Evolutionary conservation across 2,797 vertebrate genomes (phyloP).

Genomic region (Typhlichthys subterraneus): DNA sequence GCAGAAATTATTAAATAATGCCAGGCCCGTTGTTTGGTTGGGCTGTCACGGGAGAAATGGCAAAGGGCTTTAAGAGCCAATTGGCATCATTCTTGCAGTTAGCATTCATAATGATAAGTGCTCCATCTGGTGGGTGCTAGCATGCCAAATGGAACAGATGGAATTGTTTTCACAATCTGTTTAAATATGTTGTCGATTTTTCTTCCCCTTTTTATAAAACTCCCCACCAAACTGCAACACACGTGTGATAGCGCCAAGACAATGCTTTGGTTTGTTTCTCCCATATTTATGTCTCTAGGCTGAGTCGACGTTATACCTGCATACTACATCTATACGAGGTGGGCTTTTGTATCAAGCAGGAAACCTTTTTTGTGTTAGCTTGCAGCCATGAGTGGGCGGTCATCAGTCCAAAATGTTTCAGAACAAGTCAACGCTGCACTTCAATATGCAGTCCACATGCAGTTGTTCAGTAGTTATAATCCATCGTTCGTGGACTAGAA

Average conservation of each 20-base stretch:
- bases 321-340: slow-evolving; percentile 2
- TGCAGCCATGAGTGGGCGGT: no score
- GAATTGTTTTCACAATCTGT: slow-evolving; percentile 82
- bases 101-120: slow-evolving; percentile 77
- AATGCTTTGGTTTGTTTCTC: slow-evolving; percentile 56
- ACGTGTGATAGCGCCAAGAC: slow-evolving; percentile 36
- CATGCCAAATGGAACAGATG: slow-evolving; percentile 81
- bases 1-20: slow-evolving; percentile 60
- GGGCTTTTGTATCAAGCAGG: no score
- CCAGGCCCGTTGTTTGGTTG: slow-evolving; percentile 57
- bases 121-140: slow-evolving; percentile 71
- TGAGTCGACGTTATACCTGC: background rate
- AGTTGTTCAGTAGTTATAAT: no score
- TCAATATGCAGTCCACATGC: no score
- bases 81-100: slow-evolving; percentile 72
- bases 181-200: slow-evolving; percentile 82
- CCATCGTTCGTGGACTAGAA: no score
- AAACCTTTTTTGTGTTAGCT: no score
- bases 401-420: no score
- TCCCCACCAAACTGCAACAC: slow-evolving; percentile 40
- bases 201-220: slow-evolving; percentile 69
- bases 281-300: slow-evolving; percentile 7
- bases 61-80: slow-evolving; percentile 57
- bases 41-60: slow-evolving; percentile 41
- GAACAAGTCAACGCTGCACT: no score